A percentile compares a stretch with the other conserved stretches of the same genome.
Conservation (phyloP, 1,140 invertebrate genomes). For the Eumaeus atala region DNA sequence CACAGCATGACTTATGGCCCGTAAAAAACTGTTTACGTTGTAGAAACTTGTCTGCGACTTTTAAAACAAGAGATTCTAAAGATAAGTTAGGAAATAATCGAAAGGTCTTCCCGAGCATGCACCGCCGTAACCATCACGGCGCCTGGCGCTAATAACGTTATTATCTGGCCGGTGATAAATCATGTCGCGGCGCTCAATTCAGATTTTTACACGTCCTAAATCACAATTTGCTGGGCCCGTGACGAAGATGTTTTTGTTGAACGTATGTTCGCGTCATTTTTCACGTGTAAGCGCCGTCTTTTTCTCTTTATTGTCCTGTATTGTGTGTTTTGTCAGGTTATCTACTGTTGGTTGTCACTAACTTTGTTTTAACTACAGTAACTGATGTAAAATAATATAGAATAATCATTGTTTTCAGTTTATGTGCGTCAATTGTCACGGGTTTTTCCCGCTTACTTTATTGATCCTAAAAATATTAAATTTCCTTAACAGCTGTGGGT, state of each 20-base stretch:
- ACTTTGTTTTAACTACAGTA: too few relatives aligned
- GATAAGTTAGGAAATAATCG: too few relatives aligned
- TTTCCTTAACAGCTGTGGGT: too few relatives aligned
- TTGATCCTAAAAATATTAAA: too few relatives aligned
- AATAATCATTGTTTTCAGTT: too few relatives aligned
- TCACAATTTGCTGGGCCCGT: slow-evolving; percentile 27
- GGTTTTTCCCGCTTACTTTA: too few relatives aligned
- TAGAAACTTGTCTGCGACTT: background rate
- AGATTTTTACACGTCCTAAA: slow-evolving; percentile 32
- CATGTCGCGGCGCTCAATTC: slow-evolving; percentile 31
- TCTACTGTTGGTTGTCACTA: background rate
- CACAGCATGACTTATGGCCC: too few relatives aligned
- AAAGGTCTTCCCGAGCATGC: too few relatives aligned
- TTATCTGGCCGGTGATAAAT: slow-evolving; percentile 31
- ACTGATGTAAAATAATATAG: too few relatives aligned
- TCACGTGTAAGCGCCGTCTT: background rate
- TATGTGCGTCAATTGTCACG: too few relatives aligned
- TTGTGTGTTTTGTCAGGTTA: background rate
- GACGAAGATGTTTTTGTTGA: slow-evolving; percentile 12
- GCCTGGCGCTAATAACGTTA: slow-evolving; percentile 27
- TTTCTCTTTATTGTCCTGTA: slow-evolving; percentile 1
- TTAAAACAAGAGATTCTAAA: too few relatives aligned
- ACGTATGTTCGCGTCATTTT: slow-evolving; percentile 8
- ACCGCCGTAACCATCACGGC: slow-evolving; percentile 19
- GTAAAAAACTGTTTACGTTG: slow-evolving; percentile 11